Base-by-base conservation (phyloP, 2,888 invertebrate genomes). In the Eueremaeus valkanovi region DNA sequence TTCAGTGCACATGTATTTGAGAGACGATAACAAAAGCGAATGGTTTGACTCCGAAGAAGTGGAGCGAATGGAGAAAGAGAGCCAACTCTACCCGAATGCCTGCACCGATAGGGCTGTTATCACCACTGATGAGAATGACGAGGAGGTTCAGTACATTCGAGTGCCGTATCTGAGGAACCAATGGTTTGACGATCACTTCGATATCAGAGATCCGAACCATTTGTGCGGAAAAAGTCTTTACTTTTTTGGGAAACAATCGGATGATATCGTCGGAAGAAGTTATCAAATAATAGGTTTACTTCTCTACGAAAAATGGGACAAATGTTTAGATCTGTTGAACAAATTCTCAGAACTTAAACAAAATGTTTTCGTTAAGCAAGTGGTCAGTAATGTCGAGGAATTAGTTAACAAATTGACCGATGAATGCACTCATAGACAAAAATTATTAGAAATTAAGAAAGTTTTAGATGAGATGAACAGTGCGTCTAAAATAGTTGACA, bases 161-260 rank as follows among this genome's bases (percentile, higher is more conserved):
- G 89, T 96, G 0, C 87, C 86, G 76, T 95, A 87, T 82, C 81
- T 98, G 51, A 87, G 91, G 80, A 93, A 94, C 82, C 89, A 90
- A 0, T 92, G 87, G 82, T 90, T 90, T 84, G 95, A 96, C 85
- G 91, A 92, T 81, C 95, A 96, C 83, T 93, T 94, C 85, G 94
- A 94, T 84, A 86, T 95, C 27, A 87, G 84, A 76, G 89, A 92
- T 79, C 87, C 89, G 8, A 83, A 86, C 33, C 87, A 88, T 81
- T 85, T 93, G 55, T 86, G 92, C 72, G 95, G 95, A 0, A 96
- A 96, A 85, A 92, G 93, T 1, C 84, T 96, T 72, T 80, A 80
- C 33, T 77, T 81, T 73, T 76, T 84, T 11, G 82, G 83, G 1
- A 73, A 73, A 70, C 36, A 78, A 63, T 75, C 76, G 36, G 73